Evolutionary conservation across 2,797 vertebrate genomes (phyloP), one percentile per base, ranked within the genome.

Genomic region (Cyclura pinguis): DNA sequence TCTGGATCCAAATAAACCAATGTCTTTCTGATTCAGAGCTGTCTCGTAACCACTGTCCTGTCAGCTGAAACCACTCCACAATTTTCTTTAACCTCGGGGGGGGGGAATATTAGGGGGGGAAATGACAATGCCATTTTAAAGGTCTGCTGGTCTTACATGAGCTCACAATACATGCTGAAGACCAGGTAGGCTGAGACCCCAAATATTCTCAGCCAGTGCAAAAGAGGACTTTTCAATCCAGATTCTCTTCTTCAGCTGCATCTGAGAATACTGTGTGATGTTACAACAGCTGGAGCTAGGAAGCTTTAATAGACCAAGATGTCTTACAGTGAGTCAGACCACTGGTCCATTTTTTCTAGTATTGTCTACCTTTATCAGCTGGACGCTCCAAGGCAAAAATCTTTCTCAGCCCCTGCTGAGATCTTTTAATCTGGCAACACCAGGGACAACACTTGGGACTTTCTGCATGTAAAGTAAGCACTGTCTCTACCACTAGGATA

Each of bases 11-110:
- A 69, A 32, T 7, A 84, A 85, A 47, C 89, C 35, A 24, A 69
- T 18, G 27, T 3, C 24, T 77, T 84, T 55, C 32, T 6, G 32
- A 52, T 85, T 59, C 80, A 76, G 14, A 85, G 6, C 42, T 84
- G 64, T 57, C 50, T 59, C 35, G 18, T 74, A 89, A 59, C 29
- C 24, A 50, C 20, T 50, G n/a, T 32, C 29, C 55, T 80, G 62
- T 72, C 59, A 85, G 47, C 47, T 64, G 20, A 86, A 59, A 85
- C 42, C 57, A 80, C n/a, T n/a, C 83, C 35, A 80, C 52, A 38
- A 80, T 90, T 64, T 76, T 87, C 73, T 78, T 84, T 72, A 72
- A 50, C 22, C 13, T 42, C 73, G 18, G 27, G 85, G 87, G 64
- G 67, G 20, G 12, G 8, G 35, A 67, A 2, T 2, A 88, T 8